Evolutionary conservation across 2,797 vertebrate species (phyloP), one percentile per base, ranked within the genome.

Genomic region (Cirrhinus mrigala): DNA sequence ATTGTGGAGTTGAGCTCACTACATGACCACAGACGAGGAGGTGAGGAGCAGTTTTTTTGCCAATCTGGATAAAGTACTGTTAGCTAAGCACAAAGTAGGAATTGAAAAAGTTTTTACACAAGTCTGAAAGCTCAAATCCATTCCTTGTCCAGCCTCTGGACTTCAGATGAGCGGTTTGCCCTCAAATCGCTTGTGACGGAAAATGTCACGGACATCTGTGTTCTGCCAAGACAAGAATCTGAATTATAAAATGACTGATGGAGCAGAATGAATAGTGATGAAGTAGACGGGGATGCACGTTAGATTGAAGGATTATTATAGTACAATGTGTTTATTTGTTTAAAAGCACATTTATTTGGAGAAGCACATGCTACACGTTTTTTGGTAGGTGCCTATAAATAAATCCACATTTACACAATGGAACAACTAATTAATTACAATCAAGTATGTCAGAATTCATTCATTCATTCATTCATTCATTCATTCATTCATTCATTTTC

Each of bases 1-100:
- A 90, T 94, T 93, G 93, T 93, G 89, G 89, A 91, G 90, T 92
- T 93, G 90, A 91, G 88, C 91, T 89, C 88, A 84, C 90, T 92
- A 87, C 87, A 85, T 85, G 68, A 89, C 91, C 91, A 81, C 90
- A 87, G 88, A 92, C 64, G 33, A 48, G 71, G 81, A 85, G 89
- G 87, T 83, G 71, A 64, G 88, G 85, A 90, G 91, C 84, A 89
- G 88, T 92, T 94, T 91, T 92, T 90, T 89, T 91, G 90, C 58
- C 79, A 75, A 90, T 85, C 22, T 64, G 88, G 88, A 82, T 62
- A 89, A 85, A 79, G 70, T 78, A 85, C 58, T 87, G 81, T 81
- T 82, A 58, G 60, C 18, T 76, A 58, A 60, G 68, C 46, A 66
- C 29, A 56, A 79, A 82, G 77, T 27, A 71, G 64, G 50, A 58